Evolutionary conservation across 2,888 invertebrate species (phyloP).

Genomic region (Actias luna): DNA sequence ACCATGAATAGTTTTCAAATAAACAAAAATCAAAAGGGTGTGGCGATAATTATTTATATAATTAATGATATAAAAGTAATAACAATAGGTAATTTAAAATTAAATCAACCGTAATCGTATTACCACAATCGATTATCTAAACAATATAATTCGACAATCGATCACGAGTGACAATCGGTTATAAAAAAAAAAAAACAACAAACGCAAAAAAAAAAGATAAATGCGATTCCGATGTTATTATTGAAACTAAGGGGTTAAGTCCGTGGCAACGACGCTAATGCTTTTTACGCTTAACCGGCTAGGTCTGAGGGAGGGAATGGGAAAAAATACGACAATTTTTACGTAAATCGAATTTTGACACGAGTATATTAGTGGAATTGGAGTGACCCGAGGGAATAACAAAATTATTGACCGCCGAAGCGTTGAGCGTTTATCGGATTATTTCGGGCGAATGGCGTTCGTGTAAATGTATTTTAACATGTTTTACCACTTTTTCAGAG

Average conservation of each 20-base stretch:
- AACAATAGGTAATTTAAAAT: conserved; percentile 40
- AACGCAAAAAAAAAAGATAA: conserved; percentile 52
- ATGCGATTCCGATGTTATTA: conserved; percentile 52
- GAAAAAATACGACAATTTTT: conserved; percentile 54
- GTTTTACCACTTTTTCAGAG: neutral
- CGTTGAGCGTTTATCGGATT: conserved; percentile 67
- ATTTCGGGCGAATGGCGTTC: conserved; percentile 49
- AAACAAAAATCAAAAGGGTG: conserved; percentile 53
- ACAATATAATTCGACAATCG: conserved; percentile 39
- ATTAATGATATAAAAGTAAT: conserved; percentile 37
- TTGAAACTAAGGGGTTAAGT: conserved; percentile 44
- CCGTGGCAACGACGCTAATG: conserved; percentile 57
- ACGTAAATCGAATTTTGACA: conserved; percentile 72
- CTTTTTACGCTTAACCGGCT: conserved; percentile 58
- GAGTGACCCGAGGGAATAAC: conserved; percentile 68
- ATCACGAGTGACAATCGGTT: conserved; percentile 50
- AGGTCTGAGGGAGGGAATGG: conserved; percentile 43
- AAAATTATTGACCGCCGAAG: conserved; percentile 65
- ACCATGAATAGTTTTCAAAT: neutral
- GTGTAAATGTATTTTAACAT: conserved; percentile 35
- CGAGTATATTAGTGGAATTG: conserved; percentile 68
- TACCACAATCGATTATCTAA: conserved; percentile 65
- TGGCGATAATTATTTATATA: conserved; percentile 34
- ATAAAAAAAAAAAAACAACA: conserved; percentile 37
- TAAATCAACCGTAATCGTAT: conserved; percentile 52